Evolutionary conservation across 2,888 invertebrate genomes (phyloP).

Genomic region (Sesia apiformis): DNA sequence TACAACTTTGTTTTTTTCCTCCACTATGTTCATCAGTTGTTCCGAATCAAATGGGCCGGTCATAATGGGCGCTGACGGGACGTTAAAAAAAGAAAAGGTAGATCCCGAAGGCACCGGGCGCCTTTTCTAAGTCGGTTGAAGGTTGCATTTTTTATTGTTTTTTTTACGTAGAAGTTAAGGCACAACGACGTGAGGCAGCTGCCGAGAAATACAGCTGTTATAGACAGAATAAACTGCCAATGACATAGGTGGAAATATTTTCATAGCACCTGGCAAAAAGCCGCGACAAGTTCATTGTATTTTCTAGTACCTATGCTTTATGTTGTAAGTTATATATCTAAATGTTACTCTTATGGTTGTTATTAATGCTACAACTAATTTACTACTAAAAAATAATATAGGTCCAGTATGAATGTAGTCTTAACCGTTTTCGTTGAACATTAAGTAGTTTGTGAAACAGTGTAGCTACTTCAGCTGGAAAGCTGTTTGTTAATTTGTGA

Average conservation of each 20-base stretch:
- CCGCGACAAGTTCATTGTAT: no score
- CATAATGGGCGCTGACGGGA: constrained; percentile 44
- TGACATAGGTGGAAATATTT: no score
- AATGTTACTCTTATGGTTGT: no score
- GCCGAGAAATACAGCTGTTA: constrained; percentile 47
- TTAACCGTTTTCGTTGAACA: neutral
- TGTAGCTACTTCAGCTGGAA: neutral
- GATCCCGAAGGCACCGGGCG: constrained; percentile 42
- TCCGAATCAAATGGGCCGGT: constrained; percentile 49
- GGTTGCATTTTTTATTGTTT: constrained; percentile 31
- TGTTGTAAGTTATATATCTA: no score
- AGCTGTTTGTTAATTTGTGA: constrained; percentile 29
- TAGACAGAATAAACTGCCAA: neutral
- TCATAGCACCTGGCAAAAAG: no score
- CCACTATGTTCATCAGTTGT: constrained; percentile 3
- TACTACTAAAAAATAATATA: no score
- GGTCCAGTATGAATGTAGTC: neutral
- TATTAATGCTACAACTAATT: no score
- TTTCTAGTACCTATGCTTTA: no score
- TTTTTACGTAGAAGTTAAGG: constrained; percentile 42
- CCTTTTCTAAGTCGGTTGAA: constrained; percentile 57
- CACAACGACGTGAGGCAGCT: constrained; percentile 58
- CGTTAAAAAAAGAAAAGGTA: constrained; percentile 43
- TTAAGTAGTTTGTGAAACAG: neutral
- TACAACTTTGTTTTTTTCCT: no score